These are phyloP conservation scores for Andricus curvator DNA, from an alignment of 2,888 invertebrate species.

Conservation along the genomic window DNA sequence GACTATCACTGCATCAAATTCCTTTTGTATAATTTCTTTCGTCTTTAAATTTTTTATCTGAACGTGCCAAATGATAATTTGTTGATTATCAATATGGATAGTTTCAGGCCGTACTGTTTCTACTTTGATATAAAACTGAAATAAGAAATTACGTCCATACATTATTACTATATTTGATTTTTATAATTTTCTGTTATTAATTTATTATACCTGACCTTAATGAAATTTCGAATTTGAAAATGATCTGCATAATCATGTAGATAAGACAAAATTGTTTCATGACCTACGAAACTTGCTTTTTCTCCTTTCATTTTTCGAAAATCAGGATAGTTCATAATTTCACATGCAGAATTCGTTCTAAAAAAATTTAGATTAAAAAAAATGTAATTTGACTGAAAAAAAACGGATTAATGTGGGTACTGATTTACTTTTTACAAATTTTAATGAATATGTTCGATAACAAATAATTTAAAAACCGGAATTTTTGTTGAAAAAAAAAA, in stretches of 20 bases:
- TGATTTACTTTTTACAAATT: no score
- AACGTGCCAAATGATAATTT: slow-evolving; percentile 77
- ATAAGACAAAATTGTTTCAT: slow-evolving; percentile 76
- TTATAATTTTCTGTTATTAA: not conserved
- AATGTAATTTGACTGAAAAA: no score
- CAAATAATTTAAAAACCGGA: no score
- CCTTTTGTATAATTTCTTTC: slow-evolving; percentile 75
- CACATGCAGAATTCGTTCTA: slow-evolving; percentile 89
- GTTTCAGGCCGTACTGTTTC: slow-evolving; percentile 2
- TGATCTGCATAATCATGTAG: slow-evolving; percentile 80
- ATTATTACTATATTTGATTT: not conserved
- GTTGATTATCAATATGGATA: not conserved
- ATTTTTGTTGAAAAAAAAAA: no score
- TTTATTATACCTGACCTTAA: slow-evolving; percentile 81
- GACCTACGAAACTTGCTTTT: slow-evolving; percentile 60
- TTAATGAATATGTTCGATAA: no score
- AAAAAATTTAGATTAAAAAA: not conserved
- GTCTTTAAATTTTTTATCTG: slow-evolving; percentile 78
- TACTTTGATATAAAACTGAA: slow-evolving; percentile 5
- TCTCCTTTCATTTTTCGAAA: slow-evolving; percentile 81
- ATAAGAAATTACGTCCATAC: not conserved
- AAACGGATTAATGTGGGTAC: no score
- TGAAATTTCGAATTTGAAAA: slow-evolving; percentile 82
- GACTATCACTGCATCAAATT: slow-evolving; percentile 84
- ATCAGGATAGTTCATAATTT: slow-evolving; percentile 89